Conservation (phyloP, 92 coral and sea anemone genomes). For the Nematostella vectensis region DNA sequence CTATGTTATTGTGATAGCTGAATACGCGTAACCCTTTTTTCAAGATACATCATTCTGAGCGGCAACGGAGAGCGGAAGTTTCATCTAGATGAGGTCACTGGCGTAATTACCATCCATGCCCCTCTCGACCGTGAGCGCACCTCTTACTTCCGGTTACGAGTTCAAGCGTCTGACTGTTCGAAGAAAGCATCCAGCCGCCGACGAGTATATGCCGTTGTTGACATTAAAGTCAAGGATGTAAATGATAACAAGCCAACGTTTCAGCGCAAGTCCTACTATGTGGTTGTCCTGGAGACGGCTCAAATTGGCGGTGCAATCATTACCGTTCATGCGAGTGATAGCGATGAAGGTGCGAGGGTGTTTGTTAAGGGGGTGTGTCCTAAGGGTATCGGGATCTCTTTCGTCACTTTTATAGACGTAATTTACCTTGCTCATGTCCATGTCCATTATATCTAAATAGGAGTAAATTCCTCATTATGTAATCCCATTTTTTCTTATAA, state of each 20-base stretch:
- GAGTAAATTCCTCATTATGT: no score
- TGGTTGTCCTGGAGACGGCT: conserved; percentile 60
- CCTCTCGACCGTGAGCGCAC: conserved; percentile 73
- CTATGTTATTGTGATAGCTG: no score
- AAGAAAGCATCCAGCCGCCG: conserved; percentile 31
- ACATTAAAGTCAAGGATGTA: conserved; percentile 44
- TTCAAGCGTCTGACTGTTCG: conserved; percentile 53
- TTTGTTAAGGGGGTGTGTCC: not conserved
- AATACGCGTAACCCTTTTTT: no score
- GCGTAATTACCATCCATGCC: conserved; percentile 46
- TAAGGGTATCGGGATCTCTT: no score
- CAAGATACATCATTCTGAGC: conserved; percentile 36
- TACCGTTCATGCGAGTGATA: conserved; percentile 60
- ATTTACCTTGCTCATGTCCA: no score
- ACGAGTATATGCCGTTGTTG: conserved; percentile 28
- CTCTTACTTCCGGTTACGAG: conserved; percentile 24
- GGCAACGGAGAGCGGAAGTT: conserved; percentile 68
- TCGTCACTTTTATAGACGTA: no score
- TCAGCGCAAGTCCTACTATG: conserved; percentile 29
- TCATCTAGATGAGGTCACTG: conserved; percentile 45
- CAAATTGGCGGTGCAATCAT: conserved; percentile 38
- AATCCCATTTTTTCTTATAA: no score
- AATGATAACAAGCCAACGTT: conserved; percentile 79
- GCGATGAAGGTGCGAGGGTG: conserved; percentile 71
- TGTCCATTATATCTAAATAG: no score